Base-by-base conservation (phyloP, 2,113 vertebrate species). In the Bos javanicus region DNA sequence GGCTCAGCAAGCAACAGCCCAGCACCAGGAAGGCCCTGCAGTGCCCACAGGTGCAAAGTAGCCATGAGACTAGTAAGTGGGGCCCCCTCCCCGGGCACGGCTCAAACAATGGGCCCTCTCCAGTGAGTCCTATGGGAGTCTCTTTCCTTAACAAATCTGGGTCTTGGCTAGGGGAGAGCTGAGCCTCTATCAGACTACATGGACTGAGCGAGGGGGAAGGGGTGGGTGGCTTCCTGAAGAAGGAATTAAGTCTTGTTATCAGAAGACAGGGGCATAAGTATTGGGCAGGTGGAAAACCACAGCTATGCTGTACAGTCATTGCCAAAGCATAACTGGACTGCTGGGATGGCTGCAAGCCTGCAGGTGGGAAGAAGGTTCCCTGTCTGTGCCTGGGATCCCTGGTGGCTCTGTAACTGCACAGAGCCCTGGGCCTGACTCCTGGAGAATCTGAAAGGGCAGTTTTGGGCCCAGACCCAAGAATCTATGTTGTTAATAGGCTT, bases 51-150 rank as follows among this genome's bases (percentile, higher is more conserved):
- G 14, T 99, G 98, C 98, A 99, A 99, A 97, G 88, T 99, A 94
- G 99, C 99, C 0, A 98, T 99, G 97, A 99, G 98, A 92, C 97
- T 99, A 97, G 99, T 99, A 96, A 98, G 99, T 90, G 59, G 23
- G 30, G 12, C 19, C 67, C n/a, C 67, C 5, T 39, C 48, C 46
- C 28, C 26, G 1, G 0, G 0, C 0, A 7, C 39, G 0, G 2
- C 1, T 23, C 46, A 2, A 21, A 15, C 90, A 5, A 0, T 1
- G 30, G 62, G 17, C 67, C 80, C 46, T 19, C 1, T 7, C 16
- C n/a, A 57, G 28, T 26, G 15, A 80, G 11, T 43, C 56, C 0
- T 5, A 0, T 10, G 81, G n/a, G 74, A n/a, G 21, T 52, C 36
- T 36, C 48, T 56, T 80, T 43, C 39, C 56, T 26, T 86, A 48